These are phyloP conservation scores for Ormyrus rosae DNA, from an alignment of 2,888 invertebrate genomes.

Conservation along the genomic window DNA sequence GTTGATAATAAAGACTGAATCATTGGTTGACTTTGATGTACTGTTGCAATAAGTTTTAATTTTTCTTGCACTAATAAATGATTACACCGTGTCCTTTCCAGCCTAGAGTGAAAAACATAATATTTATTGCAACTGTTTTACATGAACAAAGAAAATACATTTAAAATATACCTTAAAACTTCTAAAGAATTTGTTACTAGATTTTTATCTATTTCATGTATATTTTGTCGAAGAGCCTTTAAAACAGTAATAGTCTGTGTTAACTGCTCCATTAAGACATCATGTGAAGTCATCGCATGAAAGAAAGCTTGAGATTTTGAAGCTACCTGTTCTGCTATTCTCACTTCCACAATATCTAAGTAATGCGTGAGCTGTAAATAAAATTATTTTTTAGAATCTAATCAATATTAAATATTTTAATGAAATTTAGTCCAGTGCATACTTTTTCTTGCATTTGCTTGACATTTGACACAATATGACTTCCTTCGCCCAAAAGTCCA, in stretches of 20 bases:
- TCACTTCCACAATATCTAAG: conserved; percentile 95
- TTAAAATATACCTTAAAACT: conserved; percentile 78
- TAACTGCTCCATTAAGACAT: conserved; percentile 97
- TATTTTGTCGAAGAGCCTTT: conserved; percentile 83
- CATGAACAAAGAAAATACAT: neutral
- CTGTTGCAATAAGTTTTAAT: conserved; percentile 93
- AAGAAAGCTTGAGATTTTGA: conserved; percentile 98
- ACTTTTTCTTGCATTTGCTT: conserved; percentile 89
- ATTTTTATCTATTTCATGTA: conserved; percentile 86
- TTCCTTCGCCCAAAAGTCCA: conserved; percentile 77
- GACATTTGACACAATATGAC: conserved; percentile 71
- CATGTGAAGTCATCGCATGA: conserved; percentile 98
- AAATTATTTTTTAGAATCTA: conserved; percentile 35
- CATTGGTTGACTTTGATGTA: conserved; percentile 98
- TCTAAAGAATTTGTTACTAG: conserved; percentile 88
- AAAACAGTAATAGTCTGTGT: conserved; percentile 88
- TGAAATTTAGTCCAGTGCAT: conserved; percentile 27
- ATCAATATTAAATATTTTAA: conserved; percentile 6
- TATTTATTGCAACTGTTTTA: neutral
- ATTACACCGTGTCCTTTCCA: conserved; percentile 82
- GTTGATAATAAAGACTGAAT: conserved; percentile 95
- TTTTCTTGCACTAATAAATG: conserved; percentile 83
- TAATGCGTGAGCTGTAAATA: conserved; percentile 87
- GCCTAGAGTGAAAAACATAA: conserved; percentile 70
- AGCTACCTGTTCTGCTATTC: conserved; percentile 94